Evolutionary conservation across 1,140 invertebrate genomes (phyloP), one percentile per base, ranked within the genome.

Genomic region (Glossosoma conforme): DNA sequence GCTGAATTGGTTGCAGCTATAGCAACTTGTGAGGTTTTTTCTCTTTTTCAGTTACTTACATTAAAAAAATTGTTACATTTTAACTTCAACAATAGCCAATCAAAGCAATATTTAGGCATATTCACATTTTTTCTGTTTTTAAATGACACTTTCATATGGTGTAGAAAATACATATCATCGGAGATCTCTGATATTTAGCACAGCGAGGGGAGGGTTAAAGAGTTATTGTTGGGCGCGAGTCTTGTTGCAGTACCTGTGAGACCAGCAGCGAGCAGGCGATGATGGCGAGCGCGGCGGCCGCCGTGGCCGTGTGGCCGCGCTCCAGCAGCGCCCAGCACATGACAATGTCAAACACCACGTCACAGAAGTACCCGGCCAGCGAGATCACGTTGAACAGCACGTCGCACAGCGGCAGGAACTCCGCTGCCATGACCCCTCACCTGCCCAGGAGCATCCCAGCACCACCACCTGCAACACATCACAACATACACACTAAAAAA

Each of bases 311-410:
- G 64, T 80, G 69, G 32, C 79, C 75, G 32, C 78, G 75, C 60
- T 85, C 77, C 52, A 85, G 85, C 3, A 92, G 70, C 5, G 88
- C 87, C 68, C 91, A 91, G 11, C 85, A 81, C 75, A 89, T 86
- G 28, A 91, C 81, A 22, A 91, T 76, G 67, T 93, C 89, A 64
- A 93, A 93, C 2, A 92, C 88, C 33, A 92, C 81, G 76, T 92
- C 89, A 74, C 89, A 93, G 69, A 93, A 93, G 67, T 93, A 92
- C 2, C 86, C 87, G n/a, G 87, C 87, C 38, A 93, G 72, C 9
- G 89, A 92, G 52, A 93, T 90, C 65, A 93, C 87, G 68, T 93
- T 93, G 75, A 93, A 93, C 5, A 93, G 74, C 28, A 91, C 84
- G 74, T 93, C 89, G 75, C 89, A 93, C 55, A 93, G 76, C 50